Conservation (phyloP, 2,888 invertebrate genomes). For the Apodemia mormo region DNA sequence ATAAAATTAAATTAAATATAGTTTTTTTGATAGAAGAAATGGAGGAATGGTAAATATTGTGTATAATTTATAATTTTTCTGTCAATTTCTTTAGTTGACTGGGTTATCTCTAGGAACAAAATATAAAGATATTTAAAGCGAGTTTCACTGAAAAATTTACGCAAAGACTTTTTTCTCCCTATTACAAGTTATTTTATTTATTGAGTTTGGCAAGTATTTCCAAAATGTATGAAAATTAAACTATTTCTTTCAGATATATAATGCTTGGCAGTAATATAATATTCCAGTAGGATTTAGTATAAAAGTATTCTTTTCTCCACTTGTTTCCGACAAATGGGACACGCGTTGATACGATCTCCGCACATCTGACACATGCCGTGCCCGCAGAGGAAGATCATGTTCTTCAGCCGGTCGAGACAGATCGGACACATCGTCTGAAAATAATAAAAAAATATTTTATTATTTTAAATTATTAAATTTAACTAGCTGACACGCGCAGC, state of each 20-base stretch:
- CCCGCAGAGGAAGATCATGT: conserved; percentile 99
- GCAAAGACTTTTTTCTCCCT: background rate
- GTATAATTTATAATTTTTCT: background rate
- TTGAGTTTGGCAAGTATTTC: background rate
- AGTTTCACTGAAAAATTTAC: background rate
- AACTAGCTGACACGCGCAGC: no score
- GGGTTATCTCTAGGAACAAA: no score
- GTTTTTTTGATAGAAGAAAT: background rate
- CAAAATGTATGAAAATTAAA: background rate
- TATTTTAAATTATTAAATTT: no score
- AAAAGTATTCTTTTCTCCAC: conserved; percentile 97
- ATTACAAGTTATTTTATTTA: background rate
- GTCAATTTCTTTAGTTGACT: no score
- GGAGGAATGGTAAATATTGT: background rate
- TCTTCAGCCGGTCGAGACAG: conserved; percentile 97
- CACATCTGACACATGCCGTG: conserved; percentile 99
- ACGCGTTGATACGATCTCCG: conserved; percentile 98
- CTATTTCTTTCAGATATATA: background rate
- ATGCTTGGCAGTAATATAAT: background rate
- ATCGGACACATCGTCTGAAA: conserved; percentile 98
- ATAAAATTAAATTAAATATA: background rate
- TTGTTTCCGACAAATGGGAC: conserved; percentile 98
- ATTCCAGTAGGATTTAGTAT: conserved; percentile 71
- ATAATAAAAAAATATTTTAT: conserved; percentile 36
- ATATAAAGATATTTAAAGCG: background rate